Evolutionary conservation across 2,113 vertebrate species (phyloP).

Genomic region (Epinephelus cyanopodus): DNA sequence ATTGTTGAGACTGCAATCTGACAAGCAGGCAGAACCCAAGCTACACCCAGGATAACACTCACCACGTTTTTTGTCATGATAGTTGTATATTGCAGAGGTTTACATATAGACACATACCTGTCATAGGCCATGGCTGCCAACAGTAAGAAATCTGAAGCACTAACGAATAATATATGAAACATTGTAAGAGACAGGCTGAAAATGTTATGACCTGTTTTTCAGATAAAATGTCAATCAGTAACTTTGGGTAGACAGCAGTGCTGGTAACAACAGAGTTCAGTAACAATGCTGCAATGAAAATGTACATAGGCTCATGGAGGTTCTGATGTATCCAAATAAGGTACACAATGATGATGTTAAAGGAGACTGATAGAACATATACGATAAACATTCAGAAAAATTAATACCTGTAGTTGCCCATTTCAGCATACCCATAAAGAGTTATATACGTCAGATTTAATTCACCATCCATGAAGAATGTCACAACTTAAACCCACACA

Average conservation of each 20-base stretch:
- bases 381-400: conserved; percentile 7
- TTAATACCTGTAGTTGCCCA: not conserved
- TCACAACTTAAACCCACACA: too few relatives aligned
- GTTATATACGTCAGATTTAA: conserved; percentile 5
- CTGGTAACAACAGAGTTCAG: conserved; percentile 55
- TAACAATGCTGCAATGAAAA: conserved; percentile 63
- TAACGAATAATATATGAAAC: conserved; percentile 24
- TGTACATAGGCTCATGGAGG: conserved; percentile 63
- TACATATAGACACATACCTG: conserved; percentile 51
- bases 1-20: not conserved
- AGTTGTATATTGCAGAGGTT: conserved; percentile 38
- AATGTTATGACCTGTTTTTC: conserved; percentile 39
- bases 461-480: not conserved
- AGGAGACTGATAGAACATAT: conserved; percentile 39
- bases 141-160: conserved; percentile 22
- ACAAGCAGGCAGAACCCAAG: conserved; percentile 11
- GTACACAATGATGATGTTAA: conserved; percentile 38
- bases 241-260: conserved; percentile 52
- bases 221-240: conserved; percentile 54
- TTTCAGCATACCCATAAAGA: not conserved
- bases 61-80: conserved; percentile 15
- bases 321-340: conserved; percentile 11
- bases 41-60: not conserved
- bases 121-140: conserved; percentile 40
- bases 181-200: conserved; percentile 42